Base-by-base conservation (phyloP, 1,140 invertebrate species). In the Drosophila setifemur region DNA sequence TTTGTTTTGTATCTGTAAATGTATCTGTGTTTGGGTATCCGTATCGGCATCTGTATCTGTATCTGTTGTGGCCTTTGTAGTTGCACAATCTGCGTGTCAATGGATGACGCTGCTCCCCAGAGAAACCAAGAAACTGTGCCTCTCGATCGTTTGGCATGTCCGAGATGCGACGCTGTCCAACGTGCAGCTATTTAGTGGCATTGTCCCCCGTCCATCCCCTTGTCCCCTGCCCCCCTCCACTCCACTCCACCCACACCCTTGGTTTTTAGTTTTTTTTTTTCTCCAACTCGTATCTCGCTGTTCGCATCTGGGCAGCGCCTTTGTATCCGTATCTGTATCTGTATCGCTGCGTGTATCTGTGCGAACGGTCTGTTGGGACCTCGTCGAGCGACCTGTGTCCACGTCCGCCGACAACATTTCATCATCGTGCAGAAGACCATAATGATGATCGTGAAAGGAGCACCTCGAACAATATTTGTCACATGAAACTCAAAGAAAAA, bases 401-500 rank as follows among this genome's bases (percentile, higher is more conserved):
- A 86, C 82, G 81, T 86, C 68, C 72, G 85, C 77, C 57, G 81
- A 86, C 82, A 86, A 86, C 81, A 86, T 86, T 86, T 86, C 81
- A 87, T 86, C 81, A 85, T 79, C 79, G 50, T 73, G 54, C n/a
- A 23, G 5, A 23, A 23, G 29, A n/a, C 29, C 8, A 31, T 11
- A 6, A 37, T 37, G 33, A 37, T 72, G 55, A 55, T 61, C 52
- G 35, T 57, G 61, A 75, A 67, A 85, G 66, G 57, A 79, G 81
- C 81, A 86, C 72, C 81, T 69, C 48, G 55, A 86, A 86, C 81
- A 86, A 86, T 86, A 86, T 86, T 87, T 86, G 81, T 86, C 81
- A 86, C n/a, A n/a, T n/a, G n/a, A n/a, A n/a, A n/a, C n/a, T n/a
- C n/a, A n/a, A n/a, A 76, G 67, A 73, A 70, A 31, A 35, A 39